A percentile compares a stretch with the other conserved stretches of the same genome.
These are phyloP conservation scores for Ploceus nigricollis DNA, from an alignment of 2,113 vertebrate species.

Conservation along the genomic window DNA sequence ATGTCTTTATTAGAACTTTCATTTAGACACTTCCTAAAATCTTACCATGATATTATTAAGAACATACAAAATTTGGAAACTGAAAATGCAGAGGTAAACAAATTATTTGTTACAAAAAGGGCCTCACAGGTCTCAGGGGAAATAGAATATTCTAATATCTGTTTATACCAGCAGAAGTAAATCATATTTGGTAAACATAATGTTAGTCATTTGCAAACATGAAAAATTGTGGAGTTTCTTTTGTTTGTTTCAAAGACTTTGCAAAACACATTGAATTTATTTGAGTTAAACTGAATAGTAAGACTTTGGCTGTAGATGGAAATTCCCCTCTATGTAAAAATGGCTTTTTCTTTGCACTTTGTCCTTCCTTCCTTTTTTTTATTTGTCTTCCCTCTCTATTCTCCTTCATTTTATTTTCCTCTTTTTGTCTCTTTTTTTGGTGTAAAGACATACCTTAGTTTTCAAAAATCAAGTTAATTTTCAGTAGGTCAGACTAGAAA, in stretches of 20 bases:
- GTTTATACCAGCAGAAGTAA: conserved; percentile 50
- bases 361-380: neutral
- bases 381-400: neutral
- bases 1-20: neutral
- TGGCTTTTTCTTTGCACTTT: neutral
- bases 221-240: neutral
- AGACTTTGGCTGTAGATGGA: neutral
- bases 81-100: conserved; percentile 28
- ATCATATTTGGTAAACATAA: conserved; percentile 53
- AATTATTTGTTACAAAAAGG: conserved; percentile 2
- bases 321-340: neutral
- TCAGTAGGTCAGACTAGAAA: neutral
- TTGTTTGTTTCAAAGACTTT: conserved; percentile 23
- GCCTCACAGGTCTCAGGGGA: neutral
- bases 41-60: conserved; percentile 8
- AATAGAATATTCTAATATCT: conserved; percentile 55
- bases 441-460: neutral
- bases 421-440: neutral
- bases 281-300: neutral
- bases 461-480: neutral
- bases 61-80: conserved; percentile 5
- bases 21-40: conserved; percentile 24
- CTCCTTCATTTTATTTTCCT: neutral
- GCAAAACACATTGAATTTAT: neutral
- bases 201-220: conserved; percentile 49